Evolutionary conservation across 2,113 vertebrate species (phyloP).

Genomic region (Passer domesticus): DNA sequence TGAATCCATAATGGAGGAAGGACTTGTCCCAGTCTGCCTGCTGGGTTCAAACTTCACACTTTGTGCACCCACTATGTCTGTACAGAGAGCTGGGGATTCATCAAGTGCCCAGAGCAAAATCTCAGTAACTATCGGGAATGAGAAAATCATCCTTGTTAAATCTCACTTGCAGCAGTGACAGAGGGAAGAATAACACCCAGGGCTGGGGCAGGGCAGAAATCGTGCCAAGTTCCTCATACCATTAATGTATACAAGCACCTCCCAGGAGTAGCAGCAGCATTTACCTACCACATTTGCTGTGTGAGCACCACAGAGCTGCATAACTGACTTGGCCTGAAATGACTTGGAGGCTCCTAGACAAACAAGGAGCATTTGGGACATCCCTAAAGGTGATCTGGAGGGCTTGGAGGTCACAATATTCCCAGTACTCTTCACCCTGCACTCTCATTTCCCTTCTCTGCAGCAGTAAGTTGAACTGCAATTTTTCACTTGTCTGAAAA

Average conservation of each 20-base stretch:
- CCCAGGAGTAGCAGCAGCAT: neutral
- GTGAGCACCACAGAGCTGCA: neutral
- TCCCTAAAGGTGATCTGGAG: neutral
- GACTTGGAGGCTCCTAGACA: neutral
- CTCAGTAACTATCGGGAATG: neutral
- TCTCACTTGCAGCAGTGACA: neutral
- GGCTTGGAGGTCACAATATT: neutral
- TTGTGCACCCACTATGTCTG: neutral
- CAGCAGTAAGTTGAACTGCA: neutral
- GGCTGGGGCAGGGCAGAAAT: neutral
- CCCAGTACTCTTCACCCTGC: neutral
- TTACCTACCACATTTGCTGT: neutral
- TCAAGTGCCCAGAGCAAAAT: neutral
- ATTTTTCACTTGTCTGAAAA: slow-evolving; percentile 2
- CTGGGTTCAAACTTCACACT: neutral
- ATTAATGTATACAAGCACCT: neutral
- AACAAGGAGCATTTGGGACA: neutral
- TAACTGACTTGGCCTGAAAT: neutral
- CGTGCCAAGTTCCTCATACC: neutral
- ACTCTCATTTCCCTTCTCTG: neutral
- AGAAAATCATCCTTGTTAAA: neutral
- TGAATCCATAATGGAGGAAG: neutral
- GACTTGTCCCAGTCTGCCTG: neutral
- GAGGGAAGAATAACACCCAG: neutral
- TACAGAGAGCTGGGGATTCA: neutral